Evolutionary conservation across 2,797 vertebrate genomes (phyloP).

Genomic region (Sebastes itinus): DNA sequence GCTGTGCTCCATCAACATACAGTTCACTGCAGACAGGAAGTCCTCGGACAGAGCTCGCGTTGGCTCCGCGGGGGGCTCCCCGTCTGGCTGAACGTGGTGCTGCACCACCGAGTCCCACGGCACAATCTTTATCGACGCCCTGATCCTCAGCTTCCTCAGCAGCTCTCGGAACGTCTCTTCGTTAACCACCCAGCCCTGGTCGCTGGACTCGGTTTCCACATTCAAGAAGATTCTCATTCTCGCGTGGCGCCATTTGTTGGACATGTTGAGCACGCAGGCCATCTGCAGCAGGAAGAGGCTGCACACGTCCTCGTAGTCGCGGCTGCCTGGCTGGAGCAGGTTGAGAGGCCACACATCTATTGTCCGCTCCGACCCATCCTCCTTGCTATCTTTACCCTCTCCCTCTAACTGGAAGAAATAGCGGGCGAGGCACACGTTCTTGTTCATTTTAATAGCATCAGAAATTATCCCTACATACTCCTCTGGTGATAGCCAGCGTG

Average conservation of each 20-base stretch:
- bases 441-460: conserved; percentile 93
- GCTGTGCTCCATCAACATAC: conserved; percentile 85
- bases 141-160: conserved; percentile 88
- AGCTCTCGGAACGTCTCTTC: conserved; percentile 89
- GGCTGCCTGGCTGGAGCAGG: conserved; percentile 83
- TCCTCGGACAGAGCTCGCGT: conserved; percentile 59
- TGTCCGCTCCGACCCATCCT: conserved; percentile 75
- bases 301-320: conserved; percentile 87
- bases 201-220: conserved; percentile 82
- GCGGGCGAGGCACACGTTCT: conserved; percentile 90
- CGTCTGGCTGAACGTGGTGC: conserved; percentile 17
- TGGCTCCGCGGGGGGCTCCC: conserved; percentile 3
- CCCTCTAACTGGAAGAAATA: conserved; percentile 87
- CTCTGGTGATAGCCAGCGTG: conserved; percentile 81
- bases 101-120: conserved; percentile 86
- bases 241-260: conserved; percentile 87
- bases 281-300: conserved; percentile 94
- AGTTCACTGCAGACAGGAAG: conserved; percentile 84
- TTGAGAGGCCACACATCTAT: conserved; percentile 94
- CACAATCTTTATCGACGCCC: conserved; percentile 89
- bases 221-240: conserved; percentile 91
- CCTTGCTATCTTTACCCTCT: conserved; percentile 73
- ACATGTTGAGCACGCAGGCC: conserved; percentile 95
- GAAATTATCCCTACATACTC: conserved; percentile 91
- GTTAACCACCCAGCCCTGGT: conserved; percentile 87